phyloP scores from a whole-genome alignment of 92 coral and sea anemone genomes.

The Siderastrea siderea region DNA sequence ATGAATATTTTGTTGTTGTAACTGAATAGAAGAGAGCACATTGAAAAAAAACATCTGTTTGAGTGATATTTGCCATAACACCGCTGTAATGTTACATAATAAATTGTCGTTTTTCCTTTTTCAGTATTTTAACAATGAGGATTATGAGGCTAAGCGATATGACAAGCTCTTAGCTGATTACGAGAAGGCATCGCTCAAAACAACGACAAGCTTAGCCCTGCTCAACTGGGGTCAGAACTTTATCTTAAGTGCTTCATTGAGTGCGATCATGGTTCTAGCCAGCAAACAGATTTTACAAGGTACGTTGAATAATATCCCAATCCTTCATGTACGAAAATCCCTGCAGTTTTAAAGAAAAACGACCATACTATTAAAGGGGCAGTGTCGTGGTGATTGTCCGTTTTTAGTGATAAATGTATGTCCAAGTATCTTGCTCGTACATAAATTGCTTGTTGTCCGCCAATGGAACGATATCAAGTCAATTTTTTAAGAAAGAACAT shows the following conservation, averaged over 20 bases:
- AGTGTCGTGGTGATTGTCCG: too few relatives aligned
- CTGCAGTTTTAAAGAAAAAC: too few relatives aligned
- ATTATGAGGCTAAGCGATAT: slow-evolving; percentile 87
- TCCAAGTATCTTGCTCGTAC: too few relatives aligned
- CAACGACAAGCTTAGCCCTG: slow-evolving; percentile 94
- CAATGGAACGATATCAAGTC: too few relatives aligned
- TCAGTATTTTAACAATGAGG: slow-evolving; percentile 97
- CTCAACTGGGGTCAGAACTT: slow-evolving; percentile 98
- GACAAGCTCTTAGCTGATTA: slow-evolving; percentile 87
- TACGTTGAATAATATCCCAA: neutral
- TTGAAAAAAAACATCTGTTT: too few relatives aligned
- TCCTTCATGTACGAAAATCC: too few relatives aligned
- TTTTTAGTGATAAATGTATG: too few relatives aligned
- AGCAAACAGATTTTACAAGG: slow-evolving; percentile 93
- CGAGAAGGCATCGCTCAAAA: slow-evolving; percentile 94
- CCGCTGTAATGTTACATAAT: neutral
- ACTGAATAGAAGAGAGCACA: too few relatives aligned
- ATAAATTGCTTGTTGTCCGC: too few relatives aligned
- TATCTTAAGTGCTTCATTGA: slow-evolving; percentile 92
- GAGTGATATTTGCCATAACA: neutral
- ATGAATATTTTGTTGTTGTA: too few relatives aligned
- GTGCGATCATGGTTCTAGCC: slow-evolving; percentile 91
- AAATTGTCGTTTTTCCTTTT: neutral
- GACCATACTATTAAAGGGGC: too few relatives aligned
- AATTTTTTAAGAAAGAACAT: too few relatives aligned